Base-by-base conservation (phyloP, 2,888 invertebrate species). In the Cheilosia variabilis region DNA sequence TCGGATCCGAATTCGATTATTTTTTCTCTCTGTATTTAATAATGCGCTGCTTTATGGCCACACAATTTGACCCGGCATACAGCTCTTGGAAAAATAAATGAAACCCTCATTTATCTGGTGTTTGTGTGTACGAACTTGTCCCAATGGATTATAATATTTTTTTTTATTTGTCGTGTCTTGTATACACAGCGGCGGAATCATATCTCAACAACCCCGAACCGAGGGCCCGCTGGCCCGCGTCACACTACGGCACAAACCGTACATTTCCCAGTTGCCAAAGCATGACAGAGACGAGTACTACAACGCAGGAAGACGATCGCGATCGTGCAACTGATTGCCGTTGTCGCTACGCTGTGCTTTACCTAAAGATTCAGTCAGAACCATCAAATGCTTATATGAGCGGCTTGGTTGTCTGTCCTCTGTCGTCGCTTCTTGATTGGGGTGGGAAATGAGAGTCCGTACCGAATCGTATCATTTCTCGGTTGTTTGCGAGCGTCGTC, bases 21-120 rank as follows among this genome's bases (percentile, higher is more conserved):
- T 31, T 31, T 31, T 53, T 45, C 43, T 47, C 9, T 47, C 43
- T 66, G 53, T 41, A 62, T 43, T 34, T 73, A 50, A 27, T 41
- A 63, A 37, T 62, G 66, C 65, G 37, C 34, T n/a, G 31, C 65
- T 82, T 86, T 81, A 86, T 81, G 80, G 81, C 86, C 71, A 86
- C 53, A 72, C 72, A 76, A 80, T 71, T 86, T 86, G 86, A 86
- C 86, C 86, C 72, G 86, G 75, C 60, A 79, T 47, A 69, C 34
- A 58, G 55, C 50, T 55, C 41, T 19, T 15, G 50, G 27, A 57
- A n/a, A 45, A 69, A 47, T 52, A 76, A 65, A 60, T 53, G 19
- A 66, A 75, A 66, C 69, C 76, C 58, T 69, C 68, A 53, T 69
- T 65, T 19, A 63, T 31, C 19, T 47, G 41, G 41, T 47, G 53